These are phyloP conservation scores for Micrastur ruficollis DNA, from an alignment of 2,797 vertebrate species.

Conservation along the genomic window DNA sequence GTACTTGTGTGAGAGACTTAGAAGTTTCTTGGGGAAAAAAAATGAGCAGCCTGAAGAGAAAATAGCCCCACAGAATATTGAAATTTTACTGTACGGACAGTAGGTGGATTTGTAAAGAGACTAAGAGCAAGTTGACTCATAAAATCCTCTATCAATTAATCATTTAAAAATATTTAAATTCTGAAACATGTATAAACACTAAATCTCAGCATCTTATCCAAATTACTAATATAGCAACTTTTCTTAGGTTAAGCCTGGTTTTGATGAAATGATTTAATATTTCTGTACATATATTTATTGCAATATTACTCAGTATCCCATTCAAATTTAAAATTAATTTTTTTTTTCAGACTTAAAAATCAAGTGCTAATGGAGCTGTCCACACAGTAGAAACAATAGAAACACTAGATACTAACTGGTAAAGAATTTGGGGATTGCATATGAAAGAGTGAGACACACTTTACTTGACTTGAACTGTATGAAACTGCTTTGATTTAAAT, in stretches of 20 bases:
- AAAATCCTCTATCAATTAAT: slow-evolving; percentile 41
- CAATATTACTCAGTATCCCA: neutral
- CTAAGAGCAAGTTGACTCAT: slow-evolving; percentile 52
- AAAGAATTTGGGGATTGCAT: neutral
- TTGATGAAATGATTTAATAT: neutral
- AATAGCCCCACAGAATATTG: slow-evolving; percentile 14
- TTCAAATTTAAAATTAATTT: neutral
- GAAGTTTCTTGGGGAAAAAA: neutral
- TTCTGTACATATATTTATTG: neutral
- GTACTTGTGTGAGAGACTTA: neutral
- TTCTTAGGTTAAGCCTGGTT: neutral
- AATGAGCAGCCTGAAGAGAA: neutral
- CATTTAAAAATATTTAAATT: slow-evolving; percentile 36
- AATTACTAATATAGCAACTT: slow-evolving; percentile 15
- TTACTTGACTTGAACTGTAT: neutral
- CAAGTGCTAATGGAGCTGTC: neutral
- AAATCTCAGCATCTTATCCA: slow-evolving; percentile 3
- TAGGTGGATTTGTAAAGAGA: slow-evolving; percentile 68
- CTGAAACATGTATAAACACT: neutral
- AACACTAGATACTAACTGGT: neutral
- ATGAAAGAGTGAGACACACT: neutral
- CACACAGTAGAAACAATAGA: neutral
- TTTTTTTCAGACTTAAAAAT: neutral
- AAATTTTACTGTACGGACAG: slow-evolving; percentile 5
- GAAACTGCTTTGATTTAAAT: neutral